Evolutionary conservation across 2,888 invertebrate species (phyloP).

Genomic region (Cryptocheilus praepositus): DNA sequence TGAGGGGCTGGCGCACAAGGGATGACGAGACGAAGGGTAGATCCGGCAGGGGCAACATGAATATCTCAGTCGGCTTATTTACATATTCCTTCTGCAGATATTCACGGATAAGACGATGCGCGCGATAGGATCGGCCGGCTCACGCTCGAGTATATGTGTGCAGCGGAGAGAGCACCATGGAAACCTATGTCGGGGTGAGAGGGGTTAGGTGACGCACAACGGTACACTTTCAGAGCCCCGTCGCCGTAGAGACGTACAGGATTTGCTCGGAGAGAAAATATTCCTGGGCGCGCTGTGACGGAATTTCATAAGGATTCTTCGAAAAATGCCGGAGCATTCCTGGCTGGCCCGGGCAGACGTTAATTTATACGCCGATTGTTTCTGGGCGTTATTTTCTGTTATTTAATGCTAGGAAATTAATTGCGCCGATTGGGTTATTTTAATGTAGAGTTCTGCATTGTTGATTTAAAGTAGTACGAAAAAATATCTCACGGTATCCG

Average conservation of each 20-base stretch:
- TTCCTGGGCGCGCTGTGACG: slow-evolving; percentile 18
- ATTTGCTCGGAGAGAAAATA: slow-evolving; percentile 39
- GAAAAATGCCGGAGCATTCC: background rate
- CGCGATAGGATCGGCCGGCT: slow-evolving; percentile 34
- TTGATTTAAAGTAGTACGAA: too few species aligned
- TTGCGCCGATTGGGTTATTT: too few species aligned
- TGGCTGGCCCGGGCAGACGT: background rate
- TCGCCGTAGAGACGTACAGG: slow-evolving; percentile 26
- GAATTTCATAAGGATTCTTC: slow-evolving; percentile 20
- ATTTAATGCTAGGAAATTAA: too few species aligned
- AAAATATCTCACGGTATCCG: too few species aligned
- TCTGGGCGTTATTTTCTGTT: too few species aligned
- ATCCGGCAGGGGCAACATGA: slow-evolving; percentile 42
- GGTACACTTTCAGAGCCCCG: slow-evolving; percentile 16
- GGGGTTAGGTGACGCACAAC: slow-evolving; percentile 11
- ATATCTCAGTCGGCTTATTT: slow-evolving; percentile 58
- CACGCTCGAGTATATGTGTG: background rate
- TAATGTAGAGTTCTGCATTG: too few species aligned
- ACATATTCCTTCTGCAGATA: slow-evolving; percentile 50
- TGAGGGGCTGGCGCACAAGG: background rate
- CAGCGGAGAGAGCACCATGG: slow-evolving; percentile 3
- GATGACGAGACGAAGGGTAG: slow-evolving; percentile 12
- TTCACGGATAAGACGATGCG: slow-evolving; percentile 52
- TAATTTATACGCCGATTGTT: too few species aligned
- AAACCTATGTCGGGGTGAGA: background rate